Conservation (phyloP, 1,140 invertebrate genomes). For the Trichonephila clavipes region DNA sequence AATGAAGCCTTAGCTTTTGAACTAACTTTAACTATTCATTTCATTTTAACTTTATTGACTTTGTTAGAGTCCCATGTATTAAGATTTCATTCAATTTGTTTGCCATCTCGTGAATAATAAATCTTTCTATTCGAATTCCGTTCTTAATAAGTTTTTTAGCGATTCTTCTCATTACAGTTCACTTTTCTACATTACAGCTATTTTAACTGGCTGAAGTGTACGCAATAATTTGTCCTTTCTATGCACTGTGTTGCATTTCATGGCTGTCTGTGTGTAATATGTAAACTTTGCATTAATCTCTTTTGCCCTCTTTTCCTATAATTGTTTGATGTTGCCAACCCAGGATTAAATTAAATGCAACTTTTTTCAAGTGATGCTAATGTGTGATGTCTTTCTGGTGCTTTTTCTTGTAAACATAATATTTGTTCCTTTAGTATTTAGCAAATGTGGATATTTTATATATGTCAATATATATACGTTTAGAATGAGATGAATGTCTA, state of each 20-base stretch:
- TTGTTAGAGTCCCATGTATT: no score
- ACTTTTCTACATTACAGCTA: no score
- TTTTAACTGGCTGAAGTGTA: no score
- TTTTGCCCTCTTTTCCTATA: background rate
- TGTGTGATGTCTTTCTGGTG: slow-evolving; percentile 54
- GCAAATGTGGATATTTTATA: slow-evolving; percentile 54
- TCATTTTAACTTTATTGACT: no score
- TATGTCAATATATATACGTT: slow-evolving; percentile 28
- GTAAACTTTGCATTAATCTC: background rate
- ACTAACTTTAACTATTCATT: no score
- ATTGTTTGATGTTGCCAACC: background rate
- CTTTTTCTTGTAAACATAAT: slow-evolving; percentile 44
- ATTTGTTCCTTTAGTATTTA: slow-evolving; percentile 32
- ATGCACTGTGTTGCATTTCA: background rate
- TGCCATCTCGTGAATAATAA: no score
- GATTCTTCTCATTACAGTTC: no score
- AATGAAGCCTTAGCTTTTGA: no score
- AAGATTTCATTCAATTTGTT: no score
- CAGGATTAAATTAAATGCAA: background rate
- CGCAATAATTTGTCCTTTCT: background rate
- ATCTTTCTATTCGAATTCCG: no score
- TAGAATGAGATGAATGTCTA: slow-evolving; percentile 46
- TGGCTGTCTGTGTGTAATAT: background rate
- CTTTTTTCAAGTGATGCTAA: slow-evolving; percentile 5
- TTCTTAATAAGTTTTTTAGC: no score